These are phyloP conservation scores for Furnarius figulus DNA, from an alignment of 2,113 vertebrate species.

Conservation along the genomic window DNA sequence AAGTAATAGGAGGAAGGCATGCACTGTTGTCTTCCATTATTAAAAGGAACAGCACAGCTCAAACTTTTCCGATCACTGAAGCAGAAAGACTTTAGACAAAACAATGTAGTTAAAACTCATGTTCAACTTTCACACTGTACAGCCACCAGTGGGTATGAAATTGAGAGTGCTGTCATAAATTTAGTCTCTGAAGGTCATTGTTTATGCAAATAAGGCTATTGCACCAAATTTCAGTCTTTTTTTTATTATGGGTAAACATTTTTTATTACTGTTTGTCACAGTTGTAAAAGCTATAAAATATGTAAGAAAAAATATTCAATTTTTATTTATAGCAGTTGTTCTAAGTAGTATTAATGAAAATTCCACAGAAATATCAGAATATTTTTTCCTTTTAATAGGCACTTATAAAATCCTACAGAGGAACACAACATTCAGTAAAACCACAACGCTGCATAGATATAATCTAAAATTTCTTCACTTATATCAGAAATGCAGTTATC, in stretches of 20 bases:
- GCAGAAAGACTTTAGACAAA: not conserved
- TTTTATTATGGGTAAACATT: not conserved
- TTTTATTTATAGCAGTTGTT: not conserved
- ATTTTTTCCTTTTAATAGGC: not conserved
- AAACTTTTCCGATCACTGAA: not conserved
- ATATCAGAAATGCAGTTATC: not conserved
- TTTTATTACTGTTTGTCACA: not conserved
- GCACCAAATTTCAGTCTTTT: not conserved
- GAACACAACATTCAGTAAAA: not conserved
- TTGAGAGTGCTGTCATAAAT: not conserved
- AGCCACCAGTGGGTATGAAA: not conserved
- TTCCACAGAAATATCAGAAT: not conserved
- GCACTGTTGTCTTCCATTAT: not conserved
- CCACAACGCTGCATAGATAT: not conserved
- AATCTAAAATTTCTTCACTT: not conserved
- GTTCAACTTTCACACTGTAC: not conserved
- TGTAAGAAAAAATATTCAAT: fast-evolving
- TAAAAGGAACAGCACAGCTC: not conserved
- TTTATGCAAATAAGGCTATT: not conserved
- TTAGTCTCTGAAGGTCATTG: not conserved
- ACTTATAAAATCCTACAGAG: not conserved
- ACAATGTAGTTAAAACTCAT: not conserved
- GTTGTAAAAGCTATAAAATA: not conserved
- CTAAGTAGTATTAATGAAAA: not conserved
- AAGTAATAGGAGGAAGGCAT: fast-evolving